phyloP scores from a whole-genome alignment of 2,888 invertebrate species.

The Cataglyphis albicans region DNA sequence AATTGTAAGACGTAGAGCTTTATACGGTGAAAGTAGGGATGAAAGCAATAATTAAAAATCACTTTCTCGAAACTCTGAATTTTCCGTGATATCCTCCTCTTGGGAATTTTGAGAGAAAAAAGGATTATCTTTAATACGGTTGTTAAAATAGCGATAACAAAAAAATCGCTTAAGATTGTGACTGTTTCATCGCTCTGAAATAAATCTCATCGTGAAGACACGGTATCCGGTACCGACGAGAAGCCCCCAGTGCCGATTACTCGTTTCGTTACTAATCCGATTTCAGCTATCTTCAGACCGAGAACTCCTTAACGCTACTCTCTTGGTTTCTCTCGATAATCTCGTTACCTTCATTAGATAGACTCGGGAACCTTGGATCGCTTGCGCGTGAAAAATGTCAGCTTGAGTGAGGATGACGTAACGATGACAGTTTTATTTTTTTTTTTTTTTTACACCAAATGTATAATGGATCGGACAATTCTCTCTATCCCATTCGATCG shows the following conservation, averaged over 20 bases:
- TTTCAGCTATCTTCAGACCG: constrained; percentile 81
- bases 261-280: constrained; percentile 81
- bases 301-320: constrained; percentile 82
- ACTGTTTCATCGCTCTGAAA: not conserved
- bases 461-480: not conserved
- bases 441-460: not conserved
- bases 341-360: constrained; percentile 81
- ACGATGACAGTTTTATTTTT: not conserved
- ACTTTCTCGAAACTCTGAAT: not conserved
- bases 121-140: not conserved
- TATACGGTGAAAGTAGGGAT: not conserved
- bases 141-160: not conserved
- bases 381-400: constrained; percentile 19
- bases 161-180: not conserved
- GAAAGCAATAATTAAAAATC: constrained; percentile 10
- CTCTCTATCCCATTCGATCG: not conserved
- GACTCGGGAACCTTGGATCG: constrained; percentile 25
- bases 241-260: constrained; percentile 79
- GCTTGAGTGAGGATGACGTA: not conserved
- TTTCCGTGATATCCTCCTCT: not conserved
- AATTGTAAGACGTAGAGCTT: not conserved
- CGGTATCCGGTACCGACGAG: constrained; percentile 66
- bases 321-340: constrained; percentile 85
- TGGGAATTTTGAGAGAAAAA: not conserved
- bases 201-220: constrained; percentile 24